A percentile compares a stretch with the other conserved stretches of the same genome.
Conservation (phyloP, 2,888 invertebrate species). For the Junonia oenone region DNA sequence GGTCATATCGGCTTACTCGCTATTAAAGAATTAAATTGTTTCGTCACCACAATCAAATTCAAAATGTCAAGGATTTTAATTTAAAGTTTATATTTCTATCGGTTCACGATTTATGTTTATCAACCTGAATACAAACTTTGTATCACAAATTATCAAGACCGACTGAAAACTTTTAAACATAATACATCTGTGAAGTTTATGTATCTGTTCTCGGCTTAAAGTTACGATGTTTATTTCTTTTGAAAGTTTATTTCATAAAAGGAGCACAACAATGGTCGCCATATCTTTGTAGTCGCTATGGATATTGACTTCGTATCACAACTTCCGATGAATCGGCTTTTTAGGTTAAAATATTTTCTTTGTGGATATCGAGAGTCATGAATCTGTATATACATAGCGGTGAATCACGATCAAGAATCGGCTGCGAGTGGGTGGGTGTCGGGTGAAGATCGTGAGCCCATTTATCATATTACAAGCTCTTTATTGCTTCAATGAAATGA, state of each 20-base stretch:
- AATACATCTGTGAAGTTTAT: constrained; percentile 19
- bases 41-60: background rate
- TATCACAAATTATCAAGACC: constrained; percentile 12
- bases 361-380: constrained; percentile 35
- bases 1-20: too few relatives aligned
- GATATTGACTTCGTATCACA: constrained; percentile 25
- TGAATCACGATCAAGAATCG: constrained; percentile 49
- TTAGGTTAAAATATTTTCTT: constrained; percentile 26
- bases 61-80: background rate
- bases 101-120: background rate
- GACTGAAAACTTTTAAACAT: constrained; percentile 18
- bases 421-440: constrained; percentile 51
- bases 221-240: constrained; percentile 18
- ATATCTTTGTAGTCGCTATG: constrained; percentile 18
- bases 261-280: constrained; percentile 21
- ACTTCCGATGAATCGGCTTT: constrained; percentile 21
- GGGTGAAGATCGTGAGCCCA: constrained; percentile 50
- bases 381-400: constrained; percentile 33
- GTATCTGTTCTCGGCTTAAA: constrained; percentile 18
- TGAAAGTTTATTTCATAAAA: constrained; percentile 23
- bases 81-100: background rate
- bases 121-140: constrained; percentile 1
- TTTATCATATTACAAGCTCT: constrained; percentile 67
- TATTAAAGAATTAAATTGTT: too few relatives aligned
- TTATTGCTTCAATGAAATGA: constrained; percentile 65